Conservation (phyloP, 37 sponge, comb jelly and placozoan genomes). For the Halichondria panicea region DNA sequence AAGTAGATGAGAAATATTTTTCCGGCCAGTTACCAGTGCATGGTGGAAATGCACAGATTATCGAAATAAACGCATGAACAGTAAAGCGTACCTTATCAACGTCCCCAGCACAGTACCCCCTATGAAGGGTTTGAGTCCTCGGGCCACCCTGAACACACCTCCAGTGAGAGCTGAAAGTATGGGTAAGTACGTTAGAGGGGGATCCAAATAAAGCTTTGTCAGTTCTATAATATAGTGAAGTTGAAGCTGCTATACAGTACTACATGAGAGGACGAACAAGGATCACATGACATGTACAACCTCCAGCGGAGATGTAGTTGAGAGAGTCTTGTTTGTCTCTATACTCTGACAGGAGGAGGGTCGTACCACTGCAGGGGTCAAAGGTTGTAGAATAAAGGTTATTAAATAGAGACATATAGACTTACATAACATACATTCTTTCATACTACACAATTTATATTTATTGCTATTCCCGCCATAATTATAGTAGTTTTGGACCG, state of each 20-base stretch:
- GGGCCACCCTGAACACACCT: slow-evolving; percentile 41
- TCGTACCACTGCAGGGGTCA: slow-evolving; percentile 31
- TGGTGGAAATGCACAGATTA: neutral
- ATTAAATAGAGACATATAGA: neutral
- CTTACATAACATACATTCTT: too few species aligned
- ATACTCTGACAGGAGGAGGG: slow-evolving; percentile 37
- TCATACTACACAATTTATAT: too few species aligned
- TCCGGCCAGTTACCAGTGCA: neutral
- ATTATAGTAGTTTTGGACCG: too few species aligned
- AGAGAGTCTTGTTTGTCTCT: slow-evolving; percentile 52
- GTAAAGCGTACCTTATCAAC: slow-evolving; percentile 47
- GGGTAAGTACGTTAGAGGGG: too few species aligned
- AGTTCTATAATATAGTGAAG: neutral
- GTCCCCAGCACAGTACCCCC: slow-evolving; percentile 62
- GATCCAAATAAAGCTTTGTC: neutral
- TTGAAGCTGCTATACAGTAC: neutral
- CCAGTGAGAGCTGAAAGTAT: slow-evolving; percentile 49
- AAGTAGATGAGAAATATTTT: neutral
- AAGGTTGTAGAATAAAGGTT: neutral
- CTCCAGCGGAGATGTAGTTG: slow-evolving; percentile 64
- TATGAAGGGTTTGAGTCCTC: slow-evolving; percentile 59
- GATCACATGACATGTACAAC: slow-evolving; percentile 4
- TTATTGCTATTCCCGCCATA: too few species aligned
- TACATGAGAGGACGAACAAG: neutral
- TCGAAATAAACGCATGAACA: neutral